Evolutionary conservation across 2,797 vertebrate species (phyloP).

Genomic region (Ctenopoma multispine): DNA sequence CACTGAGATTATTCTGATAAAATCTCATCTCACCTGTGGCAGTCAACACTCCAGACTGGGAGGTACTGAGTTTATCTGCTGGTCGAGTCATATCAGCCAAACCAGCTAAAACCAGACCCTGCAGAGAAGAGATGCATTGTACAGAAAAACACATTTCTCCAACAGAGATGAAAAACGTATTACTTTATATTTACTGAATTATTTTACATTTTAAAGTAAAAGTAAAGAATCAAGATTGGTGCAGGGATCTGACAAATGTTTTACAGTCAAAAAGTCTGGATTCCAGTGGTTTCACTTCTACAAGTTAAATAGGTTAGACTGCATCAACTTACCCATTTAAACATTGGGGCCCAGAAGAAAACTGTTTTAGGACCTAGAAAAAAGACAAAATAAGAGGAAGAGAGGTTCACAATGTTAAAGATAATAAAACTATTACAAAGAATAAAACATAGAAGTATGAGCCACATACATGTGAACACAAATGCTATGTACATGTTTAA

Average conservation of each 20-base stretch:
- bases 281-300: neutral
- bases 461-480: too few relatives aligned
- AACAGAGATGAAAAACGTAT: too few relatives aligned
- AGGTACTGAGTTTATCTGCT: slow-evolving; percentile 94
- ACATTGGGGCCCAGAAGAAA: slow-evolving; percentile 98
- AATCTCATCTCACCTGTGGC: slow-evolving; percentile 89
- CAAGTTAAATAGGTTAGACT: neutral
- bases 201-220: neutral
- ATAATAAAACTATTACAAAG: too few relatives aligned
- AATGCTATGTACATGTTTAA: too few relatives aligned
- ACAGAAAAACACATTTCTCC: neutral
- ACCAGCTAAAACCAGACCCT: slow-evolving; percentile 94
- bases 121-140: slow-evolving; percentile 1
- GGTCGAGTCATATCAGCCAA: slow-evolving; percentile 96
- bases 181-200: neutral
- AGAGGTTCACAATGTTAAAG: neutral
- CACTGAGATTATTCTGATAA: neutral
- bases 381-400: slow-evolving; percentile 13
- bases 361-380: slow-evolving; percentile 94
- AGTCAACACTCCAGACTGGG: slow-evolving; percentile 92
- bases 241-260: neutral
- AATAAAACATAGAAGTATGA: too few relatives aligned
- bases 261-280: neutral
- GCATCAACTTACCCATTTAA: slow-evolving; percentile 94
- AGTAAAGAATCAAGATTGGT: neutral